Evolutionary conservation across 2,797 vertebrate genomes (phyloP).

Genomic region (Argyrosomus regius): DNA sequence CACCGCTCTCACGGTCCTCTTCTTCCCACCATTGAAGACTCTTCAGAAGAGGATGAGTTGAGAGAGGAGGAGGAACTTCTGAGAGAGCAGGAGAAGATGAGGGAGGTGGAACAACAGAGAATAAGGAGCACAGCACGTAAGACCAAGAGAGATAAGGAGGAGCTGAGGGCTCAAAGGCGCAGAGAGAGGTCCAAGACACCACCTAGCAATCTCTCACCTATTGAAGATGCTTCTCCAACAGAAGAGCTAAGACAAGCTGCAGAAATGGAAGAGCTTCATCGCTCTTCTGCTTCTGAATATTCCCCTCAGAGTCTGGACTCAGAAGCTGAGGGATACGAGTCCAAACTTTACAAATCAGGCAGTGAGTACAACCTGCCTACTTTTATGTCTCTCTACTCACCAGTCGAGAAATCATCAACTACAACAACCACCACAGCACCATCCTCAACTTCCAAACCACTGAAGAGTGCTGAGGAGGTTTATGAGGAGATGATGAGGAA

Average conservation of each 20-base stretch:
- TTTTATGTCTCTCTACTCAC: slow-evolving; percentile 99
- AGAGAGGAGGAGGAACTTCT: slow-evolving; percentile 98
- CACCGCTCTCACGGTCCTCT: slow-evolving; percentile 97
- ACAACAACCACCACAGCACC: slow-evolving; percentile 82
- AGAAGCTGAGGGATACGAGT: slow-evolving; percentile 94
- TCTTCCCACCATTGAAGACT: slow-evolving; percentile 98
- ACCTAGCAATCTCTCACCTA: slow-evolving; percentile 98
- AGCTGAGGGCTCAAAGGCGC: slow-evolving; percentile 95
- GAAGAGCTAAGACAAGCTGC: slow-evolving; percentile 98
- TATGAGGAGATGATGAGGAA: slow-evolving; percentile 99
- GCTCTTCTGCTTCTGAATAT: slow-evolving; percentile 98
- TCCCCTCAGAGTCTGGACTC: slow-evolving; percentile 96
- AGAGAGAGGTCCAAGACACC: slow-evolving; percentile 99
- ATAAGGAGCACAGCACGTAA: slow-evolving; percentile 97
- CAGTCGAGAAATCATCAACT: slow-evolving; percentile 89
- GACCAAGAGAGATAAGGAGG: slow-evolving; percentile 98
- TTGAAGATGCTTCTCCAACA: slow-evolving; percentile 98
- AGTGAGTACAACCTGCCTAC: slow-evolving; percentile 98
- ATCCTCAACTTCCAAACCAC: slow-evolving; percentile 89
- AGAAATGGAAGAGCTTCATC: slow-evolving; percentile 99
- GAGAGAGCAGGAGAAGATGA: slow-evolving; percentile 98
- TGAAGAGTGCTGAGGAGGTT: slow-evolving; percentile 98
- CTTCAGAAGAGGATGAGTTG: slow-evolving; percentile 97
- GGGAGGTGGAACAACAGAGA: slow-evolving; percentile 98
- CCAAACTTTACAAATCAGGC: slow-evolving; percentile 96